phyloP scores from a whole-genome alignment of 2,888 invertebrate genomes.

The Eupithecia vulgata region DNA sequence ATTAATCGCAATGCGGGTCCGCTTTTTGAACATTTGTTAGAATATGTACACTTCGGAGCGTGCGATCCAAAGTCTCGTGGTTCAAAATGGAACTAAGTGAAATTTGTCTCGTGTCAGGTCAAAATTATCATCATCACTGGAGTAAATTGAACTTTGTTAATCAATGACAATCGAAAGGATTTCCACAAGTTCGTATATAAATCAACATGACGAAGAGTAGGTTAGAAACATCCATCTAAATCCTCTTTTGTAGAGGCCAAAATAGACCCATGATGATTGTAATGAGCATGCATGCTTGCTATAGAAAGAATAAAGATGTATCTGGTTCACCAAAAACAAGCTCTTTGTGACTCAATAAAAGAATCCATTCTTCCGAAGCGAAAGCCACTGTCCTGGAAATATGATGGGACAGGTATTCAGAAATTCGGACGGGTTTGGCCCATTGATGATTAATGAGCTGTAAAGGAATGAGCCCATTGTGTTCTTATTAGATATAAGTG shows the following conservation, averaged over 20 bases:
- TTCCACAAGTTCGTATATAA: no score
- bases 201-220: background rate
- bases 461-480: constrained; percentile 30
- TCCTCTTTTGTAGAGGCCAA: background rate
- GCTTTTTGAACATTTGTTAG: background rate
- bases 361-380: constrained; percentile 33
- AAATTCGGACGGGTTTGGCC: constrained; percentile 34
- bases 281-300: background rate
- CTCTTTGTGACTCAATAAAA: constrained; percentile 41
- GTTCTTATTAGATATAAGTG: background rate
- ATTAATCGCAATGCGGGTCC: background rate
- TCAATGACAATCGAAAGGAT: background rate
- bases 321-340: constrained; percentile 37
- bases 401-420: constrained; percentile 42
- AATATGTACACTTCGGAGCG: background rate
- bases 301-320: constrained; percentile 24
- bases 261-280: background rate
- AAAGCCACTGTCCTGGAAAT: constrained; percentile 40
- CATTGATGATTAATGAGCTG: constrained; percentile 36
- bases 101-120: background rate
- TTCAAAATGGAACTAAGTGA: no score
- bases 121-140: background rate
- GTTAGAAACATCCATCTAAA: background rate
- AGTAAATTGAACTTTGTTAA: background rate
- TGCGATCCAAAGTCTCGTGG: no score